phyloP scores from a whole-genome alignment of 2,888 invertebrate species.

The Proisotoma minuta region DNA sequence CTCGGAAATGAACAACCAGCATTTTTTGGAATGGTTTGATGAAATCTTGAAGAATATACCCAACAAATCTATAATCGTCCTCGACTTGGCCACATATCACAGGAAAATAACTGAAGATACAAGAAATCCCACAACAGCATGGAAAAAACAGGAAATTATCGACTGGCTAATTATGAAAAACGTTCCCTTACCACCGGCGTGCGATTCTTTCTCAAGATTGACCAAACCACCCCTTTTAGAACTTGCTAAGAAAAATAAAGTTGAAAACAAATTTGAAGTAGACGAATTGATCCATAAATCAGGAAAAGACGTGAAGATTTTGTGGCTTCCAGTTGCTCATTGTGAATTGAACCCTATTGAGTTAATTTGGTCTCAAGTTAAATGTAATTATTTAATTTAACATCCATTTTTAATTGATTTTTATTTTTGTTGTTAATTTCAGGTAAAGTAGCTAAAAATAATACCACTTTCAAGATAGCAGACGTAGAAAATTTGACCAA shows the following conservation, averaged over 20 bases:
- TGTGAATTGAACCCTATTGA: constrained; percentile 16
- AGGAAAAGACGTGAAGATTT: constrained; percentile 13
- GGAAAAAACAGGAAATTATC: constrained; percentile 8
- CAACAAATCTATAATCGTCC: constrained; percentile 7
- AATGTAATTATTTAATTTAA: background rate
- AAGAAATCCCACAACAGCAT: constrained; percentile 8
- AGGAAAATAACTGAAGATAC: background rate
- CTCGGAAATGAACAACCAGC: constrained; percentile 12
- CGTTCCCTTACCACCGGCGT: background rate
- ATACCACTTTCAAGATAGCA: background rate
- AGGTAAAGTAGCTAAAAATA: background rate
- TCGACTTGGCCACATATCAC: constrained; percentile 11
- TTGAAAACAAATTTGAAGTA: background rate
- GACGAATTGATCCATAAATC: constrained; percentile 1
- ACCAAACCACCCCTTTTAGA: background rate
- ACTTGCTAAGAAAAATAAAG: constrained; percentile 4
- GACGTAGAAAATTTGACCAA: background rate
- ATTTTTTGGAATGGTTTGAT: constrained; percentile 13
- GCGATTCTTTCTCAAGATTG: background rate
- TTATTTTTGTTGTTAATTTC: background rate
- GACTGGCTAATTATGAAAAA: background rate
- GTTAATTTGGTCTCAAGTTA: constrained; percentile 1
- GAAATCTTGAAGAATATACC: background rate
- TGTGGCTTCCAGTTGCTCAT: constrained; percentile 14
- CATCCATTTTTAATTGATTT: background rate